phyloP scores from a whole-genome alignment of 2,113 vertebrate species.

The Lota lota region DNA sequence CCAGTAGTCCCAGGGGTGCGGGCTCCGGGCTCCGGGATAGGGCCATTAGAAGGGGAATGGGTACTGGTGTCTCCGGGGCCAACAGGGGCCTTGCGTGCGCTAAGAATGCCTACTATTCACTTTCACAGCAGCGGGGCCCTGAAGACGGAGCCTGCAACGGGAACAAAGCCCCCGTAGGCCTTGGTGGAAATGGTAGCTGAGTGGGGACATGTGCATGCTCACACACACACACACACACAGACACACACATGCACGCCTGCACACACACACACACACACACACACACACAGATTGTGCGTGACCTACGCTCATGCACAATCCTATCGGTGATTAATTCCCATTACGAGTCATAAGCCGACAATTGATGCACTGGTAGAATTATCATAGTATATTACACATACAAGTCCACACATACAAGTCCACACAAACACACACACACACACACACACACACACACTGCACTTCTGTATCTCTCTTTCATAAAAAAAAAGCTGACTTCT shows the following conservation, averaged over 20 bases:
- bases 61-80: conserved; percentile 56
- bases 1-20: conserved; percentile 50
- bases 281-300: not conserved
- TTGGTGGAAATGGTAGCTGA: not conserved
- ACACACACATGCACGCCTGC: not conserved
- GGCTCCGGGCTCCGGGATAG: conserved; percentile 35
- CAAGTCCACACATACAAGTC: not conserved
- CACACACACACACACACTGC: conserved; percentile 2
- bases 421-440: conserved; percentile 5
- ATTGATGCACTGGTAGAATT: not conserved
- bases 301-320: not conserved
- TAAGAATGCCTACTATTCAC: conserved; percentile 64
- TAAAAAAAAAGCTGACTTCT: too few relatives aligned
- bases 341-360: not conserved
- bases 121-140: conserved; percentile 33
- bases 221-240: too few relatives aligned
- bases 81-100: conserved; percentile 65
- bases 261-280: not conserved
- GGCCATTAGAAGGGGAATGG: conserved; percentile 65
- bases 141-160: conserved; percentile 6
- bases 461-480: too few relatives aligned
- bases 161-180: conserved; percentile 8
- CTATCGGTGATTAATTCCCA: not conserved
- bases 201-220: too few relatives aligned
- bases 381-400: not conserved